Evolutionary conservation across 2,113 vertebrate genomes (phyloP).

Genomic region (Callionymus lyra): DNA sequence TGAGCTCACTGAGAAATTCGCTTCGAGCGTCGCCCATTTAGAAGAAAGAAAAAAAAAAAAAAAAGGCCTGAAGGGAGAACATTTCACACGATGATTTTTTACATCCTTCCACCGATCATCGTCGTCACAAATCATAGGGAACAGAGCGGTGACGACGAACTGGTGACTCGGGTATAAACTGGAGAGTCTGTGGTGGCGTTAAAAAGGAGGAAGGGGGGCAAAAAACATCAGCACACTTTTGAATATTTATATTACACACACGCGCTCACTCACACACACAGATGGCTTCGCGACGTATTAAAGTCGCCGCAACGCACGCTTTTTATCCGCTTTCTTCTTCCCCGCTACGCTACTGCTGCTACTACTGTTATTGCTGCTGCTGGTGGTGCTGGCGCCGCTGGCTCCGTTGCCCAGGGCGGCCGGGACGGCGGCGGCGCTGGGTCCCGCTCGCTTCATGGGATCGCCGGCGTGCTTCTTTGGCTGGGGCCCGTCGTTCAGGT

Average conservation of each 20-base stretch:
- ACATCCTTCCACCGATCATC: too few species aligned
- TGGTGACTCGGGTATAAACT: slow-evolving; percentile 28
- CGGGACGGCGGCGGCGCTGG: slow-evolving; percentile 48
- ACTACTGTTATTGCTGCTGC: slow-evolving; percentile 49
- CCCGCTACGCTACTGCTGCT: slow-evolving; percentile 66
- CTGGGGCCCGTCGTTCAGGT: slow-evolving; percentile 70
- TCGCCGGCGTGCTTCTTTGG: slow-evolving; percentile 90
- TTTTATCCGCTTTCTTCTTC: slow-evolving; percentile 91
- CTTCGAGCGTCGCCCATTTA: too few species aligned
- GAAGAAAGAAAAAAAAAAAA: too few species aligned
- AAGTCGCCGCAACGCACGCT: slow-evolving; percentile 82
- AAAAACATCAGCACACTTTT: slow-evolving; percentile 56
- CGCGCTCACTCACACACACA: slow-evolving; percentile 6
- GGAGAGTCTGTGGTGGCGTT: slow-evolving; percentile 33
- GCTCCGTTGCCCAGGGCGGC: slow-evolving; percentile 55
- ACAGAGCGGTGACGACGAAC: too few species aligned
- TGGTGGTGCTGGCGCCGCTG: slow-evolving; percentile 47
- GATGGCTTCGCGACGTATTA: slow-evolving; percentile 55
- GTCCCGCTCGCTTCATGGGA: slow-evolving; percentile 67
- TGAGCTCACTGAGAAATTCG: too few species aligned
- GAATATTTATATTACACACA: slow-evolving; percentile 55
- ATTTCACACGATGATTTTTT: too few species aligned
- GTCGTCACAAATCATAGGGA: too few species aligned
- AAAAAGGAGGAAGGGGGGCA: slow-evolving; percentile 31
- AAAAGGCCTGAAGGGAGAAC: too few species aligned